Evolutionary conservation across 2,797 vertebrate genomes (phyloP).

Genomic region (Petrocephalus schoutedeni): DNA sequence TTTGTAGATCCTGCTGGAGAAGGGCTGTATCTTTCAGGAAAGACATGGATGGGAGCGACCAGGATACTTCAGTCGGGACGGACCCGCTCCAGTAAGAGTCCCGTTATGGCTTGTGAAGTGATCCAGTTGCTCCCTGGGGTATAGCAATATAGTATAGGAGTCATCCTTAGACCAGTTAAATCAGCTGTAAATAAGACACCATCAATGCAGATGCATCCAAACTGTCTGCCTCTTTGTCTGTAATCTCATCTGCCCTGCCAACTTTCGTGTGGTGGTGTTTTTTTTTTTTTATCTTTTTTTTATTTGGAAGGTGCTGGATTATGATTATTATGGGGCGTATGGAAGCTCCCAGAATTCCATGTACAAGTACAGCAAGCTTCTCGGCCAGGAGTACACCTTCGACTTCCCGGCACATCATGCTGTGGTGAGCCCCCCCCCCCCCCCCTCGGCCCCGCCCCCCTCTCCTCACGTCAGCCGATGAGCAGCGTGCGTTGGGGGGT

Average conservation of each 20-base stretch:
- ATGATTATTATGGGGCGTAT: conserved; percentile 86
- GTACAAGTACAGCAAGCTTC: conserved; percentile 69
- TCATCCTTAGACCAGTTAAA: not conserved
- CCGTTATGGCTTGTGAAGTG: not conserved
- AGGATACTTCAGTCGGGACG: conserved; percentile 78
- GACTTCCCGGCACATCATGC: conserved; percentile 85
- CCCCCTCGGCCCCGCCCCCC: not conserved
- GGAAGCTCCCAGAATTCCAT: conserved; percentile 53
- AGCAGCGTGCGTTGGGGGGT: not conserved
- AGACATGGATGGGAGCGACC: conserved; percentile 93
- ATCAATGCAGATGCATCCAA: not conserved
- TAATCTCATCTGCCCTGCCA: not conserved
- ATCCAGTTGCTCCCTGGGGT: not conserved
- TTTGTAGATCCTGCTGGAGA: conserved; percentile 73
- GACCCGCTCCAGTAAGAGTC: conserved; percentile 72
- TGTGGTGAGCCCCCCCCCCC: conserved; percentile 55
- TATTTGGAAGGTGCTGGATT: conserved; percentile 69
- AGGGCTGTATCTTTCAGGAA: conserved; percentile 91
- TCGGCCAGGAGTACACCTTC: conserved; percentile 83
- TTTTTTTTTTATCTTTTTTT: not conserved
- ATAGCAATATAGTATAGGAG: not conserved
- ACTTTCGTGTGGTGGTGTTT: conserved; percentile 15
- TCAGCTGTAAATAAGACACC: not conserved
- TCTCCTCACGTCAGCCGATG: not conserved
- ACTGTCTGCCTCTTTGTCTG: not conserved